Evolutionary conservation across 2,888 invertebrate genomes (phyloP).

Genomic region (Nineta flava): DNA sequence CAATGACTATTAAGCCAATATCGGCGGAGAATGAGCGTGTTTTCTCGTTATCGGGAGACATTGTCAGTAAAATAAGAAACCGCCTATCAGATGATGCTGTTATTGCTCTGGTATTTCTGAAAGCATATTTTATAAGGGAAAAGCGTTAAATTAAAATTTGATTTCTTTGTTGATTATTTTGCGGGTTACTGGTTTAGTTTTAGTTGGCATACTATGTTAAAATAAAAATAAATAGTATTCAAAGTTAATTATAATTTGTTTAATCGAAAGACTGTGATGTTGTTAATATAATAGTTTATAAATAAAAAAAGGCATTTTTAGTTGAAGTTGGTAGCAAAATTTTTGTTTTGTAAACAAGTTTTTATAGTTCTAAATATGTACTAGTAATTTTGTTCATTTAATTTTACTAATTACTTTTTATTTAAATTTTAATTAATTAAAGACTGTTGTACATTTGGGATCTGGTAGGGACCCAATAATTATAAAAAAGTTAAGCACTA

Average conservation of each 20-base stretch:
- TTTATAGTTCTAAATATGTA: constrained; percentile 1
- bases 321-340: neutral
- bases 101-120: constrained; percentile 6
- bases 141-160: neutral
- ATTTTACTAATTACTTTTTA: neutral
- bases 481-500: neutral
- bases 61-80: constrained; percentile 7
- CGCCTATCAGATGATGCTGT: constrained; percentile 7
- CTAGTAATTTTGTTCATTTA: neutral
- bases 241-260: neutral
- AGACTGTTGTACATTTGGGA: neutral
- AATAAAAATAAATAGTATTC: neutral
- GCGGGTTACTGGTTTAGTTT: neutral
- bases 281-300: too few species aligned
- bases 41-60: constrained; percentile 6
- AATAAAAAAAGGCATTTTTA: too few species aligned
- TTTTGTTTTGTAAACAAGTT: neutral
- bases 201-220: neutral
- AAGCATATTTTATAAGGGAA: neutral
- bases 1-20: constrained; percentile 4
- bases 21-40: constrained; percentile 6
- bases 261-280: too few species aligned
- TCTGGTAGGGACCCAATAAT: neutral
- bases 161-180: neutral
- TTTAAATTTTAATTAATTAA: neutral